These are phyloP conservation scores for Dromas ardeola DNA, from an alignment of 2,113 vertebrate genomes.

Conservation along the genomic window DNA sequence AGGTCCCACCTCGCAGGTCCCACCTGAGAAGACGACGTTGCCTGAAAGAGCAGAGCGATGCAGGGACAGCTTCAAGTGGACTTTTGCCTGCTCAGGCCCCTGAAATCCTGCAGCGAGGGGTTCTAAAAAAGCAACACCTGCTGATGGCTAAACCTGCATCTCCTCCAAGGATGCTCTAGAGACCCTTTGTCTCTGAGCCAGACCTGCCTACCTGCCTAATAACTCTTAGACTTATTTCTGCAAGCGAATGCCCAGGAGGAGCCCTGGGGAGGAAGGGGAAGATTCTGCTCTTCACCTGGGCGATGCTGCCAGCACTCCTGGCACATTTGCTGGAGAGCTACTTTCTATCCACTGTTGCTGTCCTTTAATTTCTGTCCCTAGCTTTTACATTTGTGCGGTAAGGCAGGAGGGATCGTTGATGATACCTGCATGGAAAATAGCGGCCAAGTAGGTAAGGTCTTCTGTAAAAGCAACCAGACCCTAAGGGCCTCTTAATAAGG, in stretches of 20 bases:
- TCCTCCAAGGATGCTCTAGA: background rate
- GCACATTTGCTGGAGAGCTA: background rate
- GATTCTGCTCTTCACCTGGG: background rate
- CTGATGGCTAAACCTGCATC: background rate
- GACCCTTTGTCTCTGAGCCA: accelerated
- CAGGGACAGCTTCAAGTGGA: background rate
- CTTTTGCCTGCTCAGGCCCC: background rate
- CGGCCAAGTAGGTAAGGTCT: background rate
- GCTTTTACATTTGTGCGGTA: accelerated
- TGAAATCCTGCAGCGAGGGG: background rate
- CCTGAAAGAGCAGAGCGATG: background rate
- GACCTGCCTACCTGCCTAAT: background rate
- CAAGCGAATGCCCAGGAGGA: background rate
- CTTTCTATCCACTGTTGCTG: background rate
- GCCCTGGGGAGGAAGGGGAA: background rate
- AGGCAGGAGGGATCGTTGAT: background rate
- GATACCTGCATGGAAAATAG: background rate
- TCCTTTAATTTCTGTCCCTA: background rate
- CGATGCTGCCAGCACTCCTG: background rate
- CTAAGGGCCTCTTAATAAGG: background rate
- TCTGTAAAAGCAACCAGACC: background rate
- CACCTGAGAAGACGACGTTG: background rate
- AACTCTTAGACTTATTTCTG: background rate
- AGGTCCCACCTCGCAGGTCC: background rate
- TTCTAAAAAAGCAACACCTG: background rate